A percentile compares a stretch with the other conserved stretches of the same genome.
phyloP scores from a whole-genome alignment of 1,140 invertebrate genomes.

The Zaprionus gabonicus region DNA sequence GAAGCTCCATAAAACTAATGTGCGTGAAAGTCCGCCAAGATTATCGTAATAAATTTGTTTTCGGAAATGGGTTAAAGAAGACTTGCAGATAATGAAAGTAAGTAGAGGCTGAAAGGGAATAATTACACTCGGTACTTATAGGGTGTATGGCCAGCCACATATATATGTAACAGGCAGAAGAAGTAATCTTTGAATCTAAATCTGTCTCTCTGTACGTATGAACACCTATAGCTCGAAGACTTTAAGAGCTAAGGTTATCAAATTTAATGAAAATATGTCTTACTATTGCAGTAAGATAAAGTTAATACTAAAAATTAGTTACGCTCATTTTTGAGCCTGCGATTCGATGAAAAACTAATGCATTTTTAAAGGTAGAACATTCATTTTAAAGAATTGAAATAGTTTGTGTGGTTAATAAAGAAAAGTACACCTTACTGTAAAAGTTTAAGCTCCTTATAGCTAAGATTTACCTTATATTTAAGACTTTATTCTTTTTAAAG shows the following conservation, averaged over 20 bases:
- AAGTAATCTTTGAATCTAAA: neutral
- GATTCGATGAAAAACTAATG: no score
- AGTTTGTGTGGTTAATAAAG: no score
- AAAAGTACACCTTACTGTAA: no score
- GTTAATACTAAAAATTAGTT: neutral
- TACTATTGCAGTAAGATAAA: neutral
- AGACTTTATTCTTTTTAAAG: neutral
- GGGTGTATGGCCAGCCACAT: no score
- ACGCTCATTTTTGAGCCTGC: neutral
- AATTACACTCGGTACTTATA: no score
- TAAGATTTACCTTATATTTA: no score
- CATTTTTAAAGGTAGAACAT: no score
- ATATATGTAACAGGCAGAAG: neutral
- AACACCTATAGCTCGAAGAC: neutral
- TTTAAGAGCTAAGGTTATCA: neutral
- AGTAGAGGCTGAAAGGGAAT: neutral
- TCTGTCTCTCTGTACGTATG: neutral
- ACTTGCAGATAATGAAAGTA: neutral
- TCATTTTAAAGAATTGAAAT: no score
- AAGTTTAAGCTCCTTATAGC: no score
- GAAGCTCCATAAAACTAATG: conserved; percentile 33
- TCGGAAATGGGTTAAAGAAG: neutral
- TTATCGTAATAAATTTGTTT: conserved; percentile 14
- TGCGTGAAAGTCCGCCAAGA: conserved; percentile 22
- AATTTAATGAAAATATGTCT: neutral